These are phyloP conservation scores for Drosophila elegans DNA, from an alignment of 1,140 invertebrate species.

Conservation along the genomic window DNA sequence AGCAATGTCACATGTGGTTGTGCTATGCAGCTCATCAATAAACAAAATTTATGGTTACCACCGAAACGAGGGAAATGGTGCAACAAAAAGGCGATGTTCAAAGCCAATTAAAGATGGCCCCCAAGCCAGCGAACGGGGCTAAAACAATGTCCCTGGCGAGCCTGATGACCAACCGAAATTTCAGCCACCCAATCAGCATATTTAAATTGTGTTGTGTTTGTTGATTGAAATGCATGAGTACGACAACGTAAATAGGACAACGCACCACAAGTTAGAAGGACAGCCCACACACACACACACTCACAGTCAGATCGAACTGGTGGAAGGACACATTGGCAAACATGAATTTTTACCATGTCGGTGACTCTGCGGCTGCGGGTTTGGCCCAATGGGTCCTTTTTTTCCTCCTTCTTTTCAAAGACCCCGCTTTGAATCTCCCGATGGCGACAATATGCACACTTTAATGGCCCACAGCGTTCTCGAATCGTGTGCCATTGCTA, in stretches of 20 bases:
- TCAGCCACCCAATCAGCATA: slow-evolving; percentile 81
- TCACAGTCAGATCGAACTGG: slow-evolving; percentile 16
- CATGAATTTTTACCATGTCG: slow-evolving; percentile 70
- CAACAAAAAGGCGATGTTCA: slow-evolving; percentile 35
- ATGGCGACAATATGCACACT: slow-evolving; percentile 55
- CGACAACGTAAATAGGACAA: slow-evolving; percentile 67
- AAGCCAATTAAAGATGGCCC: slow-evolving; percentile 69
- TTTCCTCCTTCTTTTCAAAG: slow-evolving; percentile 2
- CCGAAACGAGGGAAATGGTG: slow-evolving; percentile 5
- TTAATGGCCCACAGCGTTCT: slow-evolving; percentile 52
- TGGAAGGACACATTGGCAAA: slow-evolving; percentile 63
- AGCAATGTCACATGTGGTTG: slow-evolving; percentile 58
- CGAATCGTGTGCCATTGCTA: slow-evolving; percentile 7
- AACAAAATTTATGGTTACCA: slow-evolving; percentile 68
- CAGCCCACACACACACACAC: slow-evolving; percentile 5
- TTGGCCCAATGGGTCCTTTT: slow-evolving; percentile 13
- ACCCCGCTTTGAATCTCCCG: slow-evolving; percentile 20
- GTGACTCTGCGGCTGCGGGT: slow-evolving; percentile 53
- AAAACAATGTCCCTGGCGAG: slow-evolving; percentile 38
- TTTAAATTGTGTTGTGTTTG: slow-evolving; percentile 81
- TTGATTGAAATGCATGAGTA: slow-evolving; percentile 80
- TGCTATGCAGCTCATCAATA: slow-evolving; percentile 58
- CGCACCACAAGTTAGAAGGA: slow-evolving; percentile 58
- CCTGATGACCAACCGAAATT: slow-evolving; percentile 63
- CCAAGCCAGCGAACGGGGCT: not conserved